Evolutionary conservation across 2,113 vertebrate species (phyloP).

Genomic region (Pachyramphus minor): DNA sequence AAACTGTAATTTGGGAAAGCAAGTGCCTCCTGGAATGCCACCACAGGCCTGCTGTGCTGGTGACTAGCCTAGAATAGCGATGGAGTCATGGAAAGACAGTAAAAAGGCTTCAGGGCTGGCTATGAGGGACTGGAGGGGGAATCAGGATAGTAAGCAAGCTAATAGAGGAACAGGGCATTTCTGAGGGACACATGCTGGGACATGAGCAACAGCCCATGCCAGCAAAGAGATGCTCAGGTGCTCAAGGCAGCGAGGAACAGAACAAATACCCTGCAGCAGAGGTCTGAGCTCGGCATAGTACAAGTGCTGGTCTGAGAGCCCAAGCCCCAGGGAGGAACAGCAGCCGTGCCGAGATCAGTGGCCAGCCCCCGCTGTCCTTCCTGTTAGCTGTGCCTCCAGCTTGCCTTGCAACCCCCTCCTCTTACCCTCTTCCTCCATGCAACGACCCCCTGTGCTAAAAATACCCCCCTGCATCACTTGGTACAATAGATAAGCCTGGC

Average conservation of each 20-base stretch:
- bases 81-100: fast-evolving
- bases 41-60: fast-evolving
- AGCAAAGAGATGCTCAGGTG: background rate
- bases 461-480: constrained; percentile 1
- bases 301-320: background rate
- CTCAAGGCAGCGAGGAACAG: background rate
- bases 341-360: background rate
- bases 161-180: background rate
- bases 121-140: background rate
- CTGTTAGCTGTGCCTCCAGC: background rate
- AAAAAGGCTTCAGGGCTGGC: background rate
- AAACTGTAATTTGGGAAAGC: background rate
- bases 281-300: fast-evolving
- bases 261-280: background rate
- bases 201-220: background rate
- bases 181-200: background rate
- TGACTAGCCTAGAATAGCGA: background rate
- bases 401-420: background rate
- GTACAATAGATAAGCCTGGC: constrained; percentile 50
- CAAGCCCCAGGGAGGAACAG: fast-evolving
- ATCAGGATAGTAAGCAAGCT: background rate
- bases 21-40: background rate
- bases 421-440: background rate
- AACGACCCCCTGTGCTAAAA: constrained; percentile 21
- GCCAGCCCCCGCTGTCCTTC: background rate